Evolutionary conservation across 2,888 invertebrate species (phyloP).

Genomic region (Xanthostigma xanthostigma): DNA sequence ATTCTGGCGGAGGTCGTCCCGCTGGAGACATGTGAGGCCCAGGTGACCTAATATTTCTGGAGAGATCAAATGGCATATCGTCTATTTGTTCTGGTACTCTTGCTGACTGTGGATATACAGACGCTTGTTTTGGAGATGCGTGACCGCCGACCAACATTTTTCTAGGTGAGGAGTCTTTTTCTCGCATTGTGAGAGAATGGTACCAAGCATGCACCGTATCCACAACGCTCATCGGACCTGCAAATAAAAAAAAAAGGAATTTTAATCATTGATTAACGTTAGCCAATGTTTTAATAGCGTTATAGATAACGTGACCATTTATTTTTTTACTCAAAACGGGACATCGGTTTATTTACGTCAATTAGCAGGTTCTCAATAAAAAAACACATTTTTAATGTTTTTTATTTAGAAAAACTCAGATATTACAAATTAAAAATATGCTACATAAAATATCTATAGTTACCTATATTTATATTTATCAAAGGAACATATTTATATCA

Average conservation of each 20-base stretch:
- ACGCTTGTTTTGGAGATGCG: slow-evolving; percentile 57
- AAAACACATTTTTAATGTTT: no score
- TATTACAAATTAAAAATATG: no score
- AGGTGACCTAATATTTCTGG: slow-evolving; percentile 30
- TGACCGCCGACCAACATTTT: slow-evolving; percentile 58
- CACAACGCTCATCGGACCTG: slow-evolving; percentile 56
- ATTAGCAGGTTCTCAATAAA: no score
- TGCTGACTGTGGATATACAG: slow-evolving; percentile 51
- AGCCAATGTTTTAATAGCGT: no score
- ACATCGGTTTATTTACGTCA: no score
- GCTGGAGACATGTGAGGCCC: slow-evolving; percentile 42
- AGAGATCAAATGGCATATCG: slow-evolving; percentile 55
- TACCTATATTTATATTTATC: no score
- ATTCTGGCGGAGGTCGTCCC: slow-evolving; percentile 37
- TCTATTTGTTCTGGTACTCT: slow-evolving; percentile 37
- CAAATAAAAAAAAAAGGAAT: slow-evolving; percentile 2
- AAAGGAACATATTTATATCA: no score
- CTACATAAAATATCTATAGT: no score
- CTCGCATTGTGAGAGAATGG: slow-evolving; percentile 53
- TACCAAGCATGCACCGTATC: slow-evolving; percentile 44
- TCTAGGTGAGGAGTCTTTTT: slow-evolving; percentile 83
- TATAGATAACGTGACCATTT: no score
- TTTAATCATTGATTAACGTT: no score
- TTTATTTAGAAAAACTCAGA: no score
- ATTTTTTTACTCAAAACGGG: no score